phyloP scores from a whole-genome alignment of 2,113 vertebrate species.

The Atherinomorus stipes region DNA sequence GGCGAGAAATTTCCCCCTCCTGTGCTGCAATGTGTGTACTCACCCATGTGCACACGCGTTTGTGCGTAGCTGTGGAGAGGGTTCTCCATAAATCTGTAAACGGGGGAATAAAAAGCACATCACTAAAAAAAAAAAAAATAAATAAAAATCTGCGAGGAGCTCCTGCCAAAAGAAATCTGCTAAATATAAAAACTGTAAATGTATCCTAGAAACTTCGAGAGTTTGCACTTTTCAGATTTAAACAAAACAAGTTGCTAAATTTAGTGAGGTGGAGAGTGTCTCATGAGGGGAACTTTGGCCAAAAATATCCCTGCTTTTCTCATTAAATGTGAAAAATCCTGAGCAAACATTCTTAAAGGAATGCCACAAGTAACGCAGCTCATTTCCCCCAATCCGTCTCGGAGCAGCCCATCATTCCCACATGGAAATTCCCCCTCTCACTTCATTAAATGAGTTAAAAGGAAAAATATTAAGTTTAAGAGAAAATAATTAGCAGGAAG shows the following conservation, averaged over 20 bases:
- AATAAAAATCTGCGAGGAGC: too few relatives aligned
- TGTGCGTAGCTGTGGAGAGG: not conserved
- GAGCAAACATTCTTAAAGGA: not conserved
- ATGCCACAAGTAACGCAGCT: not conserved
- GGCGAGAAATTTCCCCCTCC: conserved; percentile 43
- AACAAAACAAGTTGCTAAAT: not conserved
- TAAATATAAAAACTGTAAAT: not conserved
- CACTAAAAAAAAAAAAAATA: not conserved
- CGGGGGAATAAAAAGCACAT: not conserved
- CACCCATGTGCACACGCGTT: not conserved
- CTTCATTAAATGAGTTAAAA: conserved; percentile 28
- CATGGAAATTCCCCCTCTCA: not conserved
- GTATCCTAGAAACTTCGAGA: not conserved
- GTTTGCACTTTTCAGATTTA: not conserved
- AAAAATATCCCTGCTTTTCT: not conserved
- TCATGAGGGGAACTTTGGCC: not conserved
- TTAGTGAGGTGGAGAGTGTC: not conserved
- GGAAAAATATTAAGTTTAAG: conserved; percentile 11
- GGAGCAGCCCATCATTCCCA: not conserved
- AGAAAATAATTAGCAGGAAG: conserved; percentile 29
- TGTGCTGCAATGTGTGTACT: conserved; percentile 7
- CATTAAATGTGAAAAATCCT: not conserved
- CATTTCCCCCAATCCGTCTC: not conserved
- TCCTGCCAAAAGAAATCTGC: not conserved
- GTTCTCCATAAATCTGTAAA: not conserved